Conservation (phyloP, 1,140 invertebrate species). For the Aphelenchoides besseyi region DNA sequence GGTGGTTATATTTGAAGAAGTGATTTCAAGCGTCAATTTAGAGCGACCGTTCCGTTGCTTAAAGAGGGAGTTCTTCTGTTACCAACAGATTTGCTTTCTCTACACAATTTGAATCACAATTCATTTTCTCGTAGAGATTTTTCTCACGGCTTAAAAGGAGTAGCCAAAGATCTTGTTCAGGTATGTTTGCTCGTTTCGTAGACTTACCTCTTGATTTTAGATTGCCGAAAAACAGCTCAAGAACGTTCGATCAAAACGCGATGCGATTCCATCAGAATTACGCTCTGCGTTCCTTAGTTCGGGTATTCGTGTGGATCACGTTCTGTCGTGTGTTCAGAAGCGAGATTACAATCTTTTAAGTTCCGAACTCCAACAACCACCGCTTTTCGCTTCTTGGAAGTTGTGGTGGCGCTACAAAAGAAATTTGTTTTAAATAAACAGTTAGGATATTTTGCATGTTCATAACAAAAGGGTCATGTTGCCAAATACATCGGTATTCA, state of each 20-base stretch:
- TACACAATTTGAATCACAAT: slow-evolving; percentile 37
- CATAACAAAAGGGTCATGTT: too few species aligned
- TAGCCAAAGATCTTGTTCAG: slow-evolving; percentile 38
- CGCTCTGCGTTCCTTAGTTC: slow-evolving; percentile 33
- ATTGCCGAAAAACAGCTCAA: slow-evolving; percentile 13
- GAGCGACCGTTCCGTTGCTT: slow-evolving; percentile 45
- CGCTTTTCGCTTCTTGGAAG: slow-evolving; percentile 32
- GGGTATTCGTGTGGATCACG: slow-evolving; percentile 40
- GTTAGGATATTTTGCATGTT: not conserved
- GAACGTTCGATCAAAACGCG: slow-evolving; percentile 11
- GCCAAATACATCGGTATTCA: too few species aligned
- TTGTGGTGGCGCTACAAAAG: slow-evolving; percentile 43
- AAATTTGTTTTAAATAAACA: slow-evolving; percentile 12
- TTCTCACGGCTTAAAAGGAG: slow-evolving; percentile 29
- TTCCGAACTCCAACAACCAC: slow-evolving; percentile 27
- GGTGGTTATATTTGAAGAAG: slow-evolving; percentile 23
- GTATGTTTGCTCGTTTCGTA: slow-evolving; percentile 21
- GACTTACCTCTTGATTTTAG: slow-evolving; percentile 33
- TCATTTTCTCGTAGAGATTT: slow-evolving; percentile 26
- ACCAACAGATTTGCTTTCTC: slow-evolving; percentile 31
- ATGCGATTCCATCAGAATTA: not conserved
- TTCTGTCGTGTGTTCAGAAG: slow-evolving; percentile 25
- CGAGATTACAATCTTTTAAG: slow-evolving; percentile 42
- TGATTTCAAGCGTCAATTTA: slow-evolving; percentile 23
- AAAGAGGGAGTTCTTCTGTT: slow-evolving; percentile 39